These are phyloP conservation scores for Bradypodion pumilum DNA, from an alignment of 2,797 vertebrate genomes.

Conservation along the genomic window DNA sequence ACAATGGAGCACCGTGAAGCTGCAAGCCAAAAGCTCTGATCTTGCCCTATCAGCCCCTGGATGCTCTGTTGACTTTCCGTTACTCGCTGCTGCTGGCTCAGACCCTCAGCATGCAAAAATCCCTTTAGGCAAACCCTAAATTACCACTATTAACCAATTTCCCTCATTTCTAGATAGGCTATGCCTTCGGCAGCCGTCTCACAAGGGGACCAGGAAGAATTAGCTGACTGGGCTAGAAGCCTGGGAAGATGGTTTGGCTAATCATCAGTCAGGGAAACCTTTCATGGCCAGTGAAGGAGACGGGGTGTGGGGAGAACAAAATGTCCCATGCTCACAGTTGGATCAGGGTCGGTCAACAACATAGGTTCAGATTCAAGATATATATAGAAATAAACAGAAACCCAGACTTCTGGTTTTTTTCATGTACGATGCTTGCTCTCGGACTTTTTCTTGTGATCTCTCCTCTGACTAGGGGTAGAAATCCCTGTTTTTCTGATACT, in stretches of 20 bases:
- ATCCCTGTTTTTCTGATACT: too few species aligned
- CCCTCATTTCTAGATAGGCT: slow-evolving; percentile 46
- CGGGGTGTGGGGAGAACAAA: background rate
- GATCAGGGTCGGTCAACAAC: background rate
- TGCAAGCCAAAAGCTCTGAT: background rate
- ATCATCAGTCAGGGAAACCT: background rate
- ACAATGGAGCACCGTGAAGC: background rate
- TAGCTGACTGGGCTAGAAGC: slow-evolving; percentile 50
- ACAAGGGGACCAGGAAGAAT: slow-evolving; percentile 51
- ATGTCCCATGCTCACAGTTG: background rate
- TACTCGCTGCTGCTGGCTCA: background rate
- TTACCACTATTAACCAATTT: slow-evolving; percentile 27
- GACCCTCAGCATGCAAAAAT: background rate
- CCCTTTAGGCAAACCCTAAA: accelerated
- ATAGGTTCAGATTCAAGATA: background rate
- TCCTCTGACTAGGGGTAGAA: too few species aligned
- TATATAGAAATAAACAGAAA: background rate
- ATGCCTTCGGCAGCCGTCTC: slow-evolving; percentile 17
- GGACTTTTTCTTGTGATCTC: too few species aligned
- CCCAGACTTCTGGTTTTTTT: background rate
- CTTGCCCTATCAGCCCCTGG: background rate
- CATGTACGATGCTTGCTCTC: background rate
- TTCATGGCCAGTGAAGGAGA: too few species aligned
- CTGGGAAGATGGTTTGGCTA: slow-evolving; percentile 9
- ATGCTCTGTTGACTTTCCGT: background rate